Base-by-base conservation (phyloP, 1,140 invertebrate species). In the Solenopsis fugax region DNA sequence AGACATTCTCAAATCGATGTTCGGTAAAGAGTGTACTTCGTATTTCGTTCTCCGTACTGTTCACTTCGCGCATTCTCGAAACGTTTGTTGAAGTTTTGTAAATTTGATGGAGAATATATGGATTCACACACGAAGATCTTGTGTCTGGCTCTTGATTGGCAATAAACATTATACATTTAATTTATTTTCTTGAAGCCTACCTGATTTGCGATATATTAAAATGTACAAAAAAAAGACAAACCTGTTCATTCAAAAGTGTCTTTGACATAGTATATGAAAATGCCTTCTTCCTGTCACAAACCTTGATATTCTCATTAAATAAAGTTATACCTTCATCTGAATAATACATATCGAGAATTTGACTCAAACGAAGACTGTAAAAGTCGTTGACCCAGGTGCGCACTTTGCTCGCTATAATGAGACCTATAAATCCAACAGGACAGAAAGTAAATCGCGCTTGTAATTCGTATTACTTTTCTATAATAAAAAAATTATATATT, bases 341-440 rank as follows among this genome's bases (percentile, higher is more conserved):
- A 92, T 97, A 97, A 92, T 97, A 97, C 96, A 97, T 97, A 62
- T 97, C 96, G 7, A 97, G 92, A 24, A 97, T 91, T 94, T 97
- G 97, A 3, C 97, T 97, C 4, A 97, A 93, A 56, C 96, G 94
- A 21, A 96, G 93, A 18, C 95, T 95, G 12, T 93, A 91, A 48
- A 96, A 92, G 64, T 95, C 93, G 78, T 93, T 93, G 13, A 94
- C 89, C 96, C 96, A 97, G 62, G 92, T 90, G 50, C 95, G 92
- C 48, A 97, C 89, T 81, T 96, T 94, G 45, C 93, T 95, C 0
- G 96, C 96, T 80, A 97, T 93, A 78, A 97, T 96, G n/a, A 97
- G 91, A 91, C 96, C 96, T 97, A 91, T 29, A 91, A 88, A 78
- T 69, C n/a, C 5, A 21, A 56, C 7, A 18, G 2, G 5, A 77